phyloP scores from a whole-genome alignment of 1,140 invertebrate genomes.

The Marisa cornuarietis region DNA sequence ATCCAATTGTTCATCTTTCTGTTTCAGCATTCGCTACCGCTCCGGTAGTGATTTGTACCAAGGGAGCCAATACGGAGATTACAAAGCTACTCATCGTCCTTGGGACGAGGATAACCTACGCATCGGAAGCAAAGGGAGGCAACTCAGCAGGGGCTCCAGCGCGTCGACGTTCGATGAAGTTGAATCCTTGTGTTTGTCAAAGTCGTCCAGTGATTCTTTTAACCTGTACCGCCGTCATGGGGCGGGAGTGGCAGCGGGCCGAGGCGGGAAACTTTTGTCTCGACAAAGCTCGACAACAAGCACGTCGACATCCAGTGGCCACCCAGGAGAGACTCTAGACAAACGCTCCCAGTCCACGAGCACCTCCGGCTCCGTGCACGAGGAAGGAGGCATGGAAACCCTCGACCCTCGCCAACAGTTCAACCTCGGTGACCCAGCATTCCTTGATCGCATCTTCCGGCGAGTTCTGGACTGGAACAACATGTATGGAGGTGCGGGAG shows the following conservation, averaged over 20 bases:
- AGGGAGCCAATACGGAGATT: no score
- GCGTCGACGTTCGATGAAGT: conserved; percentile 36
- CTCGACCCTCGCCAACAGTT: conserved; percentile 27
- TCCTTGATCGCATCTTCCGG: conserved; percentile 33
- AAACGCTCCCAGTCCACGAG: conserved; percentile 4
- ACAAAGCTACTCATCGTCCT: background rate
- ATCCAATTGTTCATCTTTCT: no score
- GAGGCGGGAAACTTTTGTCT: conserved; percentile 18
- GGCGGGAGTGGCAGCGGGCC: background rate
- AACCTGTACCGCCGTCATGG: background rate
- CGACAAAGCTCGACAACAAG: conserved; percentile 36
- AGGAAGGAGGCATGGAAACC: conserved; percentile 24
- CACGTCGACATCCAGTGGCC: conserved; percentile 29
- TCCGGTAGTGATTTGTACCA: no score
- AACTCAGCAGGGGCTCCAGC: conserved; percentile 18
- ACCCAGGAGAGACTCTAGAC: conserved; percentile 8
- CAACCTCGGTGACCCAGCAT: conserved; percentile 24
- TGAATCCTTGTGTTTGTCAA: conserved; percentile 36
- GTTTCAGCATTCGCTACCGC: no score
- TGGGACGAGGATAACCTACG: conserved; percentile 21
- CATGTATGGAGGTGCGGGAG: background rate
- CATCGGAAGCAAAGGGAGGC: background rate
- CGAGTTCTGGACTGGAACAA: conserved; percentile 32
- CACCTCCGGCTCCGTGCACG: conserved; percentile 7
- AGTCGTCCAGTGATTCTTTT: conserved; percentile 29